These are phyloP conservation scores for Cydia fagiglandana DNA, from an alignment of 1,140 invertebrate genomes.

Conservation along the genomic window DNA sequence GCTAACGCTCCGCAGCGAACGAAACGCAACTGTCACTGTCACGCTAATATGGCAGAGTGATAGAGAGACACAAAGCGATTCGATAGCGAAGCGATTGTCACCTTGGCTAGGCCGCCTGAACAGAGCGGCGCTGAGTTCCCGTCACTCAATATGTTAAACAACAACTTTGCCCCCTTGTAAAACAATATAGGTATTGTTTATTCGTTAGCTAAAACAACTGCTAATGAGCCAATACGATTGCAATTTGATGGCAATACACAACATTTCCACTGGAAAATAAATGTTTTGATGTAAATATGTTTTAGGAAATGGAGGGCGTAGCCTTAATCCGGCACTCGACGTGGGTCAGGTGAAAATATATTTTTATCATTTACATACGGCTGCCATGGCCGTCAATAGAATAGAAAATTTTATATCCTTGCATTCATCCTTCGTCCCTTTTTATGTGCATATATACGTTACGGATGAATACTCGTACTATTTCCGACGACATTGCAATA, in stretches of 20 bases:
- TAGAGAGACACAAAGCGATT: too few species aligned
- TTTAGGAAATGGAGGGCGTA: conserved; percentile 85
- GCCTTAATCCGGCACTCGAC: conserved; percentile 87
- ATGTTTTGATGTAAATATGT: conserved; percentile 69
- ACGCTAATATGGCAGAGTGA: too few species aligned
- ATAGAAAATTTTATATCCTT: conserved; percentile 25
- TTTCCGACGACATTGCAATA: not conserved
- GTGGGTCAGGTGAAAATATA: conserved; percentile 83
- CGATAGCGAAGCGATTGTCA: too few species aligned
- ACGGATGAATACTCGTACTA: not conserved
- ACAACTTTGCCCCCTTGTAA: too few species aligned
- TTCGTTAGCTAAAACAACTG: too few species aligned
- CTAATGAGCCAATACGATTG: too few species aligned
- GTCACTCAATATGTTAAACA: too few species aligned
- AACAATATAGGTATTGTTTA: too few species aligned
- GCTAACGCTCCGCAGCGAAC: too few species aligned
- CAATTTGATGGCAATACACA: not conserved
- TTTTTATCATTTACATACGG: conserved; percentile 25
- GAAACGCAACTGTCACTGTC: too few species aligned
- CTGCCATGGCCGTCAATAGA: conserved; percentile 10
- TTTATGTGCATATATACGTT: conserved; percentile 17
- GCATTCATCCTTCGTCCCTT: conserved; percentile 30
- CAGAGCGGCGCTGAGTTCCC: too few species aligned
- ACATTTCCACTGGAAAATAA: conserved; percentile 35
- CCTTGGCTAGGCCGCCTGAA: too few species aligned